A percentile compares a stretch with the other conserved stretches of the same genome.
phyloP scores from a whole-genome alignment of 1,140 invertebrate species.

The Pogonomyrmex californicus region DNA sequence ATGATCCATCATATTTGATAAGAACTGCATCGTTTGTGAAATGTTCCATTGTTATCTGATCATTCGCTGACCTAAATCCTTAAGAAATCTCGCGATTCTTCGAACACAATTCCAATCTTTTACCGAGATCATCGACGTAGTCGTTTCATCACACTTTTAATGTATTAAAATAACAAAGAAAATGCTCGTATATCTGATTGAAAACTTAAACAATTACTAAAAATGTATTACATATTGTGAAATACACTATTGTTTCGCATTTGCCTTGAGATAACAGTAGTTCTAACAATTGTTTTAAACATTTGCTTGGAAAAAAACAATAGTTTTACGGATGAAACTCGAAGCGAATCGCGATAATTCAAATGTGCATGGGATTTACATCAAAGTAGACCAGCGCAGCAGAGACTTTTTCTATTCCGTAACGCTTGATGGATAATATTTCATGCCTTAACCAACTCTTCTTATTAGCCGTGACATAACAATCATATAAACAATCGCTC shows the following conservation, averaged over 20 bases:
- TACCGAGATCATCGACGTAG: not conserved
- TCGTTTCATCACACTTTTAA: not conserved
- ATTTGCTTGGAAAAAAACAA: not conserved
- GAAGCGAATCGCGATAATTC: slow-evolving; percentile 1
- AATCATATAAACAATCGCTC: slow-evolving; percentile 23
- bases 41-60: slow-evolving; percentile 18
- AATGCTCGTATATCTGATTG: not conserved
- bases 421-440: slow-evolving; percentile 25
- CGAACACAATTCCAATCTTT: slow-evolving; percentile 4
- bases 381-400: not conserved
- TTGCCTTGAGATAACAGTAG: not conserved
- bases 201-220: not conserved
- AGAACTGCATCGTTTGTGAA: not conserved
- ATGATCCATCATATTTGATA: not conserved
- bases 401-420: slow-evolving; percentile 3
- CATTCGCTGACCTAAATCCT: slow-evolving; percentile 19
- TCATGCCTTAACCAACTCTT: slow-evolving; percentile 18
- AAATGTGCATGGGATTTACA: not conserved
- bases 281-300: not conserved
- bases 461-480: slow-evolving; percentile 41
- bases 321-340: not conserved
- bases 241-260: not conserved
- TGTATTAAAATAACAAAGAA: slow-evolving; percentile 9
- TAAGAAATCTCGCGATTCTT: slow-evolving; percentile 9
- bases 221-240: slow-evolving; percentile 9